Evolutionary conservation across 2,797 vertebrate genomes (phyloP), one percentile per base, ranked within the genome.

Genomic region (Neostethus bicornis): DNA sequence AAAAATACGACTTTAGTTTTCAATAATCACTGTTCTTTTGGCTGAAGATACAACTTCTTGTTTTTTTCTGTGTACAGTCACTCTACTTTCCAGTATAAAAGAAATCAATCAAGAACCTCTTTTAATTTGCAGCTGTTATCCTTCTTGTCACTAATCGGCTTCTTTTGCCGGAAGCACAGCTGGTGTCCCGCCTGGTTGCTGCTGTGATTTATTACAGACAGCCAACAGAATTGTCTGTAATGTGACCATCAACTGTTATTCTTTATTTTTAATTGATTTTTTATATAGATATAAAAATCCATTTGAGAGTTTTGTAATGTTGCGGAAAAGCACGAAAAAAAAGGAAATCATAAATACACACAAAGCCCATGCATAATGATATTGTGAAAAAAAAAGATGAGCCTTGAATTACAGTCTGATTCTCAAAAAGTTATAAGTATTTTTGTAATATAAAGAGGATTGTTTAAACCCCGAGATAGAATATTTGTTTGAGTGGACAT

Each of bases 121-220:
- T 87, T 79, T 78, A 78, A 82, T 84, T 83, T 70, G 31, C 73
- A 73, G 62, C 75, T 74, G 60, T 82, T 70, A 61, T 81, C 72
- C 76, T 64, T 70, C 60, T 45, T 41, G n/a, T 64, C 16, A 20
- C 55, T 86, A 84, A 81, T 82, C 74, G 66, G 70, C 47, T 38
- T 60, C 59, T 1, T 59, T 52, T 46, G 62, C 50, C 35, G 60
- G 25, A 16, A 14, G 48, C 70, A 49, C 84, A 79, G 73, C 69
- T 81, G 81, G 11, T 52, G 79, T 52, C 26, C 23, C 66, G 56
- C 38, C 51, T 50, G 41, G 39, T 28, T 57, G 44, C 61, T 38
- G 19, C 47, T 53, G 51, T 34, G 13, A 51, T 25, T 44, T 43
- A 26, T 48, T 53, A 64, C 53, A 61, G 32, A 49, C 13, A 42